Evolutionary conservation across 2,888 invertebrate genomes (phyloP).

Genomic region (Eulithis testata): DNA sequence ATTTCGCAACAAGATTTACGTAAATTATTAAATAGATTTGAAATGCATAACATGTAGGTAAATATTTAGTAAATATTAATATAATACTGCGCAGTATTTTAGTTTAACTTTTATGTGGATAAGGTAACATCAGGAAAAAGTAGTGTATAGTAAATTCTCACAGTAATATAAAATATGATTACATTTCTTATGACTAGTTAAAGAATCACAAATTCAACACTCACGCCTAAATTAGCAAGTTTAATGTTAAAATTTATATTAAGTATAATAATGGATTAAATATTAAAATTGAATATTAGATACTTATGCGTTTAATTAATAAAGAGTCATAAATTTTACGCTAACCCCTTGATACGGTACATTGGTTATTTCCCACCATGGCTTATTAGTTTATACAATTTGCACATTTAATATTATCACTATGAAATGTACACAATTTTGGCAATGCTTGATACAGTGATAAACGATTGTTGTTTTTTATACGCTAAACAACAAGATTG

Average conservation of each 20-base stretch:
- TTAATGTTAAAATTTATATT: slow-evolving; percentile 24
- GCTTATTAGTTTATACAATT: not conserved
- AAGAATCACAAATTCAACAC: slow-evolving; percentile 77
- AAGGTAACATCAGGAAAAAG: slow-evolving; percentile 66
- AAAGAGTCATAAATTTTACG: slow-evolving; percentile 3
- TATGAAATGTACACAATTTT: slow-evolving; percentile 11
- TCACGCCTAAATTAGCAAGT: slow-evolving; percentile 52
- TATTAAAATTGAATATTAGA: slow-evolving; percentile 26
- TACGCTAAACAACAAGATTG: slow-evolving; percentile 17
- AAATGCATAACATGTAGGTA: slow-evolving; percentile 63
- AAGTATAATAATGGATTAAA: slow-evolving; percentile 32
- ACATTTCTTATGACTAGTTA: slow-evolving; percentile 76
- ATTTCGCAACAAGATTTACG: slow-evolving; percentile 61
- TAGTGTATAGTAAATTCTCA: slow-evolving; percentile 72
- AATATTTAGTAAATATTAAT: slow-evolving; percentile 59
- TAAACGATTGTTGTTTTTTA: slow-evolving; percentile 20
- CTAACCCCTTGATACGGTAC: not conserved
- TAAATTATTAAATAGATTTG: slow-evolving; percentile 65
- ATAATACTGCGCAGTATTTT: slow-evolving; percentile 55
- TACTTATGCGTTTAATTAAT: slow-evolving; percentile 8
- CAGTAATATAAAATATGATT: slow-evolving; percentile 81
- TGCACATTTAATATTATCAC: not conserved
- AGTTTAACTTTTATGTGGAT: slow-evolving; percentile 59
- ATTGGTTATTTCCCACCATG: not conserved
- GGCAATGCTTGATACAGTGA: slow-evolving; percentile 5